Percentiles rank a stretch among this genome's conserved stretches.
Conservation (phyloP, 2,888 invertebrate species). For the Onchidella celtica region DNA sequence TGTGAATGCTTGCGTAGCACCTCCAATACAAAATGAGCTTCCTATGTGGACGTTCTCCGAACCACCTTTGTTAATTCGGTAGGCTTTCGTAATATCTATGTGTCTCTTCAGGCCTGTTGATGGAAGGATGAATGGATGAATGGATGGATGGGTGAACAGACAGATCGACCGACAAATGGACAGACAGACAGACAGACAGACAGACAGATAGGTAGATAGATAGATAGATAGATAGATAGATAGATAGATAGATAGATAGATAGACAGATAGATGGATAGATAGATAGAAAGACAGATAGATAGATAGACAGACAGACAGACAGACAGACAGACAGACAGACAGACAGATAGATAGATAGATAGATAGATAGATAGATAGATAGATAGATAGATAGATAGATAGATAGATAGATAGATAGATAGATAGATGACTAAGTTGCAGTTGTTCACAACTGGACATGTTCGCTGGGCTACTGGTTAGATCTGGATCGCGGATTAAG, state of each 20-base stretch:
- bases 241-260: slow-evolving; percentile 1
- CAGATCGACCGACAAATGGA: neutral
- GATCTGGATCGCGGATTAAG: no score
- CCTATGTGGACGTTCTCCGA: slow-evolving; percentile 40
- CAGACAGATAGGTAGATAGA: neutral
- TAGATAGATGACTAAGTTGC: no score
- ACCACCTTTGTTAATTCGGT: neutral
- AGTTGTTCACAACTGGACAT: no score
- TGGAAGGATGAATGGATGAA: slow-evolving; percentile 30
- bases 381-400: neutral
- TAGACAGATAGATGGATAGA: neutral
- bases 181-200: neutral
- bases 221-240: neutral
- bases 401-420: neutral
- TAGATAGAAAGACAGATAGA: neutral
- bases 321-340: no score
- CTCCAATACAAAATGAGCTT: slow-evolving; percentile 61
- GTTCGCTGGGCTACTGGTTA: no score
- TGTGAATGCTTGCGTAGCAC: slow-evolving; percentile 62
- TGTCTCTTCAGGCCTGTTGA: slow-evolving; percentile 44
- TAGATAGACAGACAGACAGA: no score
- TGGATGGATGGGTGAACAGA: neutral
- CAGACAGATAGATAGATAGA: no score
- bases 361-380: neutral
- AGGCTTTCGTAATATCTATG: slow-evolving; percentile 45